Percentiles rank a stretch among this genome's conserved stretches.
Evolutionary conservation across 1,140 invertebrate species (phyloP).

Genomic region (Zophobas atratus): DNA sequence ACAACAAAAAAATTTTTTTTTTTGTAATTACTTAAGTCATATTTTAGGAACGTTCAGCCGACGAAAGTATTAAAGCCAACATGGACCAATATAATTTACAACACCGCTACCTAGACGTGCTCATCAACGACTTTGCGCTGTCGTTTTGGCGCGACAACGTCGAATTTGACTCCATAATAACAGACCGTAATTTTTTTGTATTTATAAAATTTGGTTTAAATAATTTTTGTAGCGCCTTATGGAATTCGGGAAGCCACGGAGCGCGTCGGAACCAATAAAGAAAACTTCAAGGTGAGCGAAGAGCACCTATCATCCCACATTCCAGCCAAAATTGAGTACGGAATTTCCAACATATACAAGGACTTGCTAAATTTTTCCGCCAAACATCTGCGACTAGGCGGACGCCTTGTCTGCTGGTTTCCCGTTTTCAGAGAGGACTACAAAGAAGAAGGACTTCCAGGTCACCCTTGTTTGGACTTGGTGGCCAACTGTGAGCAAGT

Average conservation of each 20-base stretch:
- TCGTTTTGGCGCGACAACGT: conserved; percentile 82
- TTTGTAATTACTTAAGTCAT: not conserved
- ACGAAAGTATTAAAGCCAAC: conserved; percentile 90
- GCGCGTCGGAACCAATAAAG: conserved; percentile 81
- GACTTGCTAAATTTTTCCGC: conserved; percentile 90
- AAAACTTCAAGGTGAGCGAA: conserved; percentile 74
- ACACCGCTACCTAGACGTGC: conserved; percentile 86
- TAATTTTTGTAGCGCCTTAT: conserved; percentile 87
- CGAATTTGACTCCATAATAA: conserved; percentile 90
- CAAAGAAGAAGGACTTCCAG: conserved; percentile 80
- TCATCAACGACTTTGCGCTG: conserved; percentile 91
- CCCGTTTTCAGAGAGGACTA: conserved; percentile 88
- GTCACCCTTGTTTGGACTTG: conserved; percentile 84
- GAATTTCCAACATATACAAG: conserved; percentile 83
- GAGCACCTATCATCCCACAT: conserved; percentile 80
- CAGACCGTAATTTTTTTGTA: conserved; percentile 79
- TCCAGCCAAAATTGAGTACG: conserved; percentile 91
- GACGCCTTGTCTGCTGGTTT: conserved; percentile 93
- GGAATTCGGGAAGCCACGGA: conserved; percentile 94
- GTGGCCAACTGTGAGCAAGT: conserved; percentile 90
- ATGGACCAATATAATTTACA: conserved; percentile 88
- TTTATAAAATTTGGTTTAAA: not conserved
- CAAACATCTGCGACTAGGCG: conserved; percentile 80
- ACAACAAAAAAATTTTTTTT: not conserved
- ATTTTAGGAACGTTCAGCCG: conserved; percentile 79